A percentile compares a stretch with the other conserved stretches of the same genome.
phyloP scores from a whole-genome alignment of 2,113 vertebrate genomes.

The Lichenostomus cassidix region DNA sequence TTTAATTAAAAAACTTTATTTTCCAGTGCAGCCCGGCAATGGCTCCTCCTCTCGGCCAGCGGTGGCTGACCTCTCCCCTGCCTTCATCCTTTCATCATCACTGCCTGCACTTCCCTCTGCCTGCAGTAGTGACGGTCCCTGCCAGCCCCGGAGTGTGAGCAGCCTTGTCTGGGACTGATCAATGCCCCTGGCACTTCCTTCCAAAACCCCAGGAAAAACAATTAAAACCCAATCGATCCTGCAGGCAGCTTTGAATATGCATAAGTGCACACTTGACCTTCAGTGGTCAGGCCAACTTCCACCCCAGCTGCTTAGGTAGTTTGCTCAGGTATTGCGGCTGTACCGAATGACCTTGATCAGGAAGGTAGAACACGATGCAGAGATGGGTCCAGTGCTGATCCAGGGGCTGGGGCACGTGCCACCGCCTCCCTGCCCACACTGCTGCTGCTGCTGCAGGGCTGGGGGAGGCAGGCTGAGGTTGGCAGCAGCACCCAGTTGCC shows the following conservation, averaged over 20 bases:
- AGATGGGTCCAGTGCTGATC: neutral
- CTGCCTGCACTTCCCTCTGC: neutral
- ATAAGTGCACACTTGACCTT: conserved; percentile 99
- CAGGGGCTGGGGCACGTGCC: accelerated
- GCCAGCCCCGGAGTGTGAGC: conserved; percentile 70
- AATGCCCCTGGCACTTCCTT: conserved; percentile 97
- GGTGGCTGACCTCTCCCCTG: neutral
- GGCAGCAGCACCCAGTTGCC: neutral
- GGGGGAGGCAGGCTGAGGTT: neutral
- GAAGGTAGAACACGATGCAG: neutral
- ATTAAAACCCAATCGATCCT: conserved; percentile 98
- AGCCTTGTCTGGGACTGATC: conserved; percentile 88
- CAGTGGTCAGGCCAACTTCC: conserved; percentile 78
- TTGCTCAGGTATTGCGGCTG: conserved; percentile 59
- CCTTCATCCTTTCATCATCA: neutral
- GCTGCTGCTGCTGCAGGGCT: neutral
- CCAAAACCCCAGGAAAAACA: conserved; percentile 98
- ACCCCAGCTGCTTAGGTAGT: conserved; percentile 61
- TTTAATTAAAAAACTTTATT: conserved; percentile 75
- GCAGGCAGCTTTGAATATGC: conserved; percentile 94
- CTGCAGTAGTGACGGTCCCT: conserved; percentile 3
- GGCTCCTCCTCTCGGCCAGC: neutral
- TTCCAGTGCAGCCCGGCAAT: conserved; percentile 12
- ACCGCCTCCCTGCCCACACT: neutral
- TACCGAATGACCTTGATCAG: conserved; percentile 60